Evolutionary conservation across 2,113 vertebrate species (phyloP).

Genomic region (Albula goreensis): DNA sequence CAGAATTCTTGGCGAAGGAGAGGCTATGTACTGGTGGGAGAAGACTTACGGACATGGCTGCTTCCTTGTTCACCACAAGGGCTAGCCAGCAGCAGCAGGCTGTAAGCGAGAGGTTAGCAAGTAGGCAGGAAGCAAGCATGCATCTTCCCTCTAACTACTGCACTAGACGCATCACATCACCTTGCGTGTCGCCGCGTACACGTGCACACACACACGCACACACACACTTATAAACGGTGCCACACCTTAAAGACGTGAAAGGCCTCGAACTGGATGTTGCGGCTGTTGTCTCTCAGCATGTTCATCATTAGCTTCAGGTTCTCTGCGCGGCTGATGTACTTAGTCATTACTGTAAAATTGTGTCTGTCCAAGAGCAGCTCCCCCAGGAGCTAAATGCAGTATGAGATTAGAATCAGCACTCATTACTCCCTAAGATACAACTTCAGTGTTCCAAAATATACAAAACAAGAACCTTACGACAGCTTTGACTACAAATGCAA

Average conservation of each 20-base stretch:
- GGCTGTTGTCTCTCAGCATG: slow-evolving; percentile 89
- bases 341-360: slow-evolving; percentile 94
- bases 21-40: no score
- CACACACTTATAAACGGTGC: neutral
- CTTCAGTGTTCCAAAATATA: neutral
- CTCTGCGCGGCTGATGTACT: slow-evolving; percentile 93
- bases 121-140: neutral
- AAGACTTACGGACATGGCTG: neutral
- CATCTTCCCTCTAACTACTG: neutral
- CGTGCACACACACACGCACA: slow-evolving; percentile 21
- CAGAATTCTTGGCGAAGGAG: no score
- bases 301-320: slow-evolving; percentile 98
- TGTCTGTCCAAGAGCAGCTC: slow-evolving; percentile 92
- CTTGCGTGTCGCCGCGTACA: neutral
- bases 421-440: slow-evolving; percentile 24
- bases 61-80: slow-evolving; percentile 13
- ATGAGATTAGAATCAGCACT: slow-evolving; percentile 7
- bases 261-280: slow-evolving; percentile 97
- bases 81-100: slow-evolving; percentile 4
- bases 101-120: no score
- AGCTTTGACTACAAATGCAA: neutral
- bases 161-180: no score
- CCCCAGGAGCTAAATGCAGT: slow-evolving; percentile 80
- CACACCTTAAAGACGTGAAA: slow-evolving; percentile 96
- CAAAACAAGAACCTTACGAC: neutral